A percentile compares a stretch with the other conserved stretches of the same genome.
These are phyloP conservation scores for Tauraco hartlaubi DNA, from an alignment of 2,797 vertebrate genomes.

Conservation along the genomic window DNA sequence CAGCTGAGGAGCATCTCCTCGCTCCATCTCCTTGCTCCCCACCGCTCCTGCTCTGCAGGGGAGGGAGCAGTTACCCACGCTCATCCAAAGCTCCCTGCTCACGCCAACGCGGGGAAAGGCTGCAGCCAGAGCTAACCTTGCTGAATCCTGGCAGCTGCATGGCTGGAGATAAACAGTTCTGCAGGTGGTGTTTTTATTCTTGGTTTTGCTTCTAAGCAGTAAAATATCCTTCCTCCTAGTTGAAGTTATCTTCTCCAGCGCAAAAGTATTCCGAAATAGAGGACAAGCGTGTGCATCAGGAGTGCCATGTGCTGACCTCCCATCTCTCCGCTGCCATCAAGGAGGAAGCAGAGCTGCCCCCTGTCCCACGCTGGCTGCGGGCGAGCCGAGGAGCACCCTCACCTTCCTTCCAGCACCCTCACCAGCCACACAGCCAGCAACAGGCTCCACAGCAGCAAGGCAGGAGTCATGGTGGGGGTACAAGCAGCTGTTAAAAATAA, in stretches of 20 bases:
- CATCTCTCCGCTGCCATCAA: accelerated
- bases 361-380: accelerated
- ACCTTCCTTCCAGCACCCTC: too few relatives aligned
- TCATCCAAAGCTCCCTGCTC: not conserved
- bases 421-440: not conserved
- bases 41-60: not conserved
- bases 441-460: accelerated
- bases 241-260: not conserved
- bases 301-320: not conserved
- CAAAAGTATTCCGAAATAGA: not conserved
- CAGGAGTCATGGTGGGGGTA: accelerated
- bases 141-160: not conserved
- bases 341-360: not conserved
- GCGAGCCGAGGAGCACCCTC: not conserved
- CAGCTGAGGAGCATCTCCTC: not conserved
- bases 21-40: not conserved
- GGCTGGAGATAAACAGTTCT: not conserved
- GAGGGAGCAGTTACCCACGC: accelerated
- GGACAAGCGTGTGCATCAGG: accelerated
- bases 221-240: not conserved
- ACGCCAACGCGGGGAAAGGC: accelerated
- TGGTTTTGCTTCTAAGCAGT: not conserved
- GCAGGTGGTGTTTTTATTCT: not conserved
- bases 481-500: not conserved
- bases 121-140: not conserved